Evolutionary conservation across 2,888 invertebrate genomes (phyloP).

Genomic region (Mamestra brassicae): DNA sequence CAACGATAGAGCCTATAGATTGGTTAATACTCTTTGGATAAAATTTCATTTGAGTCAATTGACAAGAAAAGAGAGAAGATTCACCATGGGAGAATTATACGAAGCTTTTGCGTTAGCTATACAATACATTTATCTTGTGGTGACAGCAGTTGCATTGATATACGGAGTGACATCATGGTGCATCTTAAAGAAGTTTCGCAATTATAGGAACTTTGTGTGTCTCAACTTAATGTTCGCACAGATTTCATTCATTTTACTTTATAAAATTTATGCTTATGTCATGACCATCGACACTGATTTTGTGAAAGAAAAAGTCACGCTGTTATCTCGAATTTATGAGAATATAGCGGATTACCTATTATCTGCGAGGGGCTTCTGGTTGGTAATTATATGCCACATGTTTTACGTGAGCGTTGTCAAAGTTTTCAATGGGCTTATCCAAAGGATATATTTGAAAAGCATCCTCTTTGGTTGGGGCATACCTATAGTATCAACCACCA

Average conservation of each 20-base stretch:
- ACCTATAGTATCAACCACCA: background rate
- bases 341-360: background rate
- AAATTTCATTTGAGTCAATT: no score
- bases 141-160: background rate
- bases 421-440: background rate
- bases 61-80: no score
- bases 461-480: constrained; percentile 1
- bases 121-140: background rate
- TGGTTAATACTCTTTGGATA: no score
- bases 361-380: background rate
- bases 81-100: background rate
- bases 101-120: background rate
- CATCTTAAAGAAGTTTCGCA: background rate
- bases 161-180: background rate
- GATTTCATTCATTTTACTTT: background rate
- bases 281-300: background rate
- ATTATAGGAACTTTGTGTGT: background rate
- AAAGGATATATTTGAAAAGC: background rate
- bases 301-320: background rate
- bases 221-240: background rate
- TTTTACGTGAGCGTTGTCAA: background rate
- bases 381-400: constrained; percentile 1
- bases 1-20: no score
- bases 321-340: background rate
- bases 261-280: background rate